Evolutionary conservation across 2,797 vertebrate genomes (phyloP), one percentile per base, ranked within the genome.

Genomic region (Otus scops): DNA sequence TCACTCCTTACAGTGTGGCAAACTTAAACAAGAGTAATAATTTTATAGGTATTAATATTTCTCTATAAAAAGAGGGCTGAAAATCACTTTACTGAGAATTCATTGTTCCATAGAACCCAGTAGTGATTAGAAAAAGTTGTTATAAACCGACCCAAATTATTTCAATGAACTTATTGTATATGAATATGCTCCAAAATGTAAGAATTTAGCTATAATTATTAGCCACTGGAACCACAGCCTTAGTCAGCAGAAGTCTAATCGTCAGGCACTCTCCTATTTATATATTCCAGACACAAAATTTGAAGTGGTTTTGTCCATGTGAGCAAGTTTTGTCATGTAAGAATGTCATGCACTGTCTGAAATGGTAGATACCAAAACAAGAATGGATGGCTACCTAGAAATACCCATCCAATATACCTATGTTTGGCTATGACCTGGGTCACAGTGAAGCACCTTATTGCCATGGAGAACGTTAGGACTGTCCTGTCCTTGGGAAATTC

Each of bases 81-180:
- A 84, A 69, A 50, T 2, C 8, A 27, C 12, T 89, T 59, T 38
- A 30, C 19, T 70, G 7, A 10, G 59, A 74, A 78, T 57, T 8
- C 17, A 32, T 41, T 81, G 5, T 47, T 88, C 43, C 60, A 19
- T 26, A 48, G 13, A 78, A 43, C 3, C 24, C 19, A 28, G 17
- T 24, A 74, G 18, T 0, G 1, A 43, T n/a, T 39, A 48, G 6
- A 9, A 59, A 64, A 47, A 2, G 2, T 15, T 30, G 7, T 38
- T 56, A 4, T 24, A 82, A 85, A 67, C 7, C 24, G 14, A 68
- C 7, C 1, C 7, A n/a, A 78, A 39, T n/a, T 82, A 51, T 53
- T 82, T 47, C 17, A 64, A 19, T 27, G 12, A 70, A 65, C 1
- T 28, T 47, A 34, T 2, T 53, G 2, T 59, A 70, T 36, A 68